phyloP scores from a whole-genome alignment of 23 tunicate genomes.

The Ascidia mentula region DNA sequence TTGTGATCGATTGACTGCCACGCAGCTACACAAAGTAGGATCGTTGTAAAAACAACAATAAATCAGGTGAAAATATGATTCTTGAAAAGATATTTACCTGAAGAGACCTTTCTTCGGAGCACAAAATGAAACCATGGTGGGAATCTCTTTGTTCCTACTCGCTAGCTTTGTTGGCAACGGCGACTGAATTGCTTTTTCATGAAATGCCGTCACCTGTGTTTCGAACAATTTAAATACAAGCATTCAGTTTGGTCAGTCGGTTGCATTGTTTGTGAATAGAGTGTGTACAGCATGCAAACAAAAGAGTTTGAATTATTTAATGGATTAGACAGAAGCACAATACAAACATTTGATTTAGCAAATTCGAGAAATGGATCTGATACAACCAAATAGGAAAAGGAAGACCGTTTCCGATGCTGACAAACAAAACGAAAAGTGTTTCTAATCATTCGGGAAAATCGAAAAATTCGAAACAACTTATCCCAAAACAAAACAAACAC shows the following conservation, averaged over 20 bases:
- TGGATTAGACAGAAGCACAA: background rate
- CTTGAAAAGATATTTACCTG: background rate
- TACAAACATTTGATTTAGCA: background rate
- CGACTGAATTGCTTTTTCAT: background rate
- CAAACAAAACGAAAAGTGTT: no score
- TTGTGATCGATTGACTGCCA: no score
- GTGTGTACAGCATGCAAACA: background rate
- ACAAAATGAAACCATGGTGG: background rate
- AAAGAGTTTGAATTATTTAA: background rate
- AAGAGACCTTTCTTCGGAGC: background rate
- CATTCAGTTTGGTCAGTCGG: background rate
- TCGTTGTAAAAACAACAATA: no score
- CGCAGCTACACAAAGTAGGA: no score
- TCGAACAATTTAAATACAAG: background rate
- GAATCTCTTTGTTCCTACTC: background rate
- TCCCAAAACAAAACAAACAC: background rate
- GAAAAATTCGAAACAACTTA: no score
- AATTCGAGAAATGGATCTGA: background rate
- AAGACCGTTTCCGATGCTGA: background rate
- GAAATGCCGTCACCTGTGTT: background rate
- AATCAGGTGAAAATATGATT: no score
- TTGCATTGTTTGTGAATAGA: background rate
- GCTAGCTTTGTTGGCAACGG: background rate
- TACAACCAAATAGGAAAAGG: background rate
- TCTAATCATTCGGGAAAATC: no score